A percentile compares a stretch with the other conserved stretches of the same genome.
Conservation (phyloP, 92 coral and sea anemone genomes). For the Porites cylindrica region DNA sequence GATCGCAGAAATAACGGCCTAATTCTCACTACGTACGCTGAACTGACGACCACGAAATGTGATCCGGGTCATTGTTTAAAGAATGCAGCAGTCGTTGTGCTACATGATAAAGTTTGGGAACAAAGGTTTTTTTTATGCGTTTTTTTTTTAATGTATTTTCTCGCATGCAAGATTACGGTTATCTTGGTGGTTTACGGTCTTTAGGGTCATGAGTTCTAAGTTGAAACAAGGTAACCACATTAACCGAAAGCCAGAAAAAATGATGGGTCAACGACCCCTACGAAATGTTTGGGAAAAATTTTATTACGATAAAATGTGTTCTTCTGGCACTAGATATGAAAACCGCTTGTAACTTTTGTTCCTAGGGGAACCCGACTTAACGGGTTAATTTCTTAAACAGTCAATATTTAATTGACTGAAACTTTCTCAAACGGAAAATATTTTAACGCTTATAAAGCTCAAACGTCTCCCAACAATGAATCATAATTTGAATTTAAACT, state of each 20-base stretch:
- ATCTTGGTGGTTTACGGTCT: constrained; percentile 2
- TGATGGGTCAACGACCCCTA: background rate
- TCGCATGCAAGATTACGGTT: background rate
- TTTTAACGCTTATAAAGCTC: background rate
- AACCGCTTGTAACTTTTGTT: background rate
- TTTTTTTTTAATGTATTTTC: too few relatives aligned
- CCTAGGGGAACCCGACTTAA: background rate
- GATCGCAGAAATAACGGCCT: background rate
- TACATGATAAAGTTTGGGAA: too few relatives aligned
- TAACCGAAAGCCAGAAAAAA: background rate
- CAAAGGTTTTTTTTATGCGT: too few relatives aligned
- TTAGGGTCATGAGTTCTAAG: constrained; percentile 5
- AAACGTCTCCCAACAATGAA: background rate
- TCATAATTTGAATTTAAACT: too few relatives aligned
- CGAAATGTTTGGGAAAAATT: background rate
- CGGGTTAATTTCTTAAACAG: background rate
- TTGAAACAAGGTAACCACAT: background rate
- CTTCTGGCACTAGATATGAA: background rate
- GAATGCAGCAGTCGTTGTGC: too few relatives aligned
- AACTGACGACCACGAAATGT: too few relatives aligned
- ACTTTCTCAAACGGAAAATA: too few relatives aligned
- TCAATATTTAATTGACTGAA: too few relatives aligned
- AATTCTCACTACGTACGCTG: too few relatives aligned
- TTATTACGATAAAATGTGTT: background rate
- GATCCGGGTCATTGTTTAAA: too few relatives aligned